Conservation (phyloP, 2,888 invertebrate species). For the Electrophaes corylata region DNA sequence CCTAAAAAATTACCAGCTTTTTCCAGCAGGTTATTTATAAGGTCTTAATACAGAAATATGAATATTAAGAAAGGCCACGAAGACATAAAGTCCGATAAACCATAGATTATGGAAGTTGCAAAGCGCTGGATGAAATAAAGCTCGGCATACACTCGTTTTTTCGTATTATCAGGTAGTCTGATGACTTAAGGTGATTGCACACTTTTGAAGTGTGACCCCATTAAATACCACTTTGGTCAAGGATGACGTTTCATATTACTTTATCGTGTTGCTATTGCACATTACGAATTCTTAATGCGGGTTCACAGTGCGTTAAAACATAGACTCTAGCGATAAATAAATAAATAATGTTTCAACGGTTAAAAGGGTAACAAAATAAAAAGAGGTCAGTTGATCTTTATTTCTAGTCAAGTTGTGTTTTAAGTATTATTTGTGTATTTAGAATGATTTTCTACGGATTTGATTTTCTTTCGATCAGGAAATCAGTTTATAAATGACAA, state of each 20-base stretch:
- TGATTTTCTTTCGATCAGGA: too few species aligned
- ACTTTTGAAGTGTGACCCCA: not conserved
- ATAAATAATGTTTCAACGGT: too few species aligned
- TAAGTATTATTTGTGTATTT: too few species aligned
- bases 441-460: too few species aligned
- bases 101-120: slow-evolving; percentile 38
- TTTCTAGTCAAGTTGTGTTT: too few species aligned
- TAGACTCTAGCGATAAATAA: too few species aligned
- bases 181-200: slow-evolving; percentile 25
- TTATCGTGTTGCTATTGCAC: not conserved
- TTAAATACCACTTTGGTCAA: not conserved
- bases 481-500: too few species aligned
- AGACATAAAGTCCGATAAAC: slow-evolving; percentile 43
- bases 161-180: slow-evolving; percentile 46
- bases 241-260: not conserved
- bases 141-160: slow-evolving; percentile 34
- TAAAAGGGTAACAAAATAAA: too few species aligned
- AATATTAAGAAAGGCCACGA: slow-evolving; percentile 32
- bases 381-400: too few species aligned
- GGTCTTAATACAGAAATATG: slow-evolving; percentile 32
- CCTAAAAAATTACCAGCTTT: slow-evolving; percentile 13
- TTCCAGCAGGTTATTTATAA: slow-evolving; percentile 19
- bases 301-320: not conserved
- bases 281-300: not conserved
- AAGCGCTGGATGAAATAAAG: slow-evolving; percentile 46